Evolutionary conservation across 2,888 invertebrate species (phyloP), one percentile per base, ranked within the genome.

Genomic region (Caradrina kadenii): DNA sequence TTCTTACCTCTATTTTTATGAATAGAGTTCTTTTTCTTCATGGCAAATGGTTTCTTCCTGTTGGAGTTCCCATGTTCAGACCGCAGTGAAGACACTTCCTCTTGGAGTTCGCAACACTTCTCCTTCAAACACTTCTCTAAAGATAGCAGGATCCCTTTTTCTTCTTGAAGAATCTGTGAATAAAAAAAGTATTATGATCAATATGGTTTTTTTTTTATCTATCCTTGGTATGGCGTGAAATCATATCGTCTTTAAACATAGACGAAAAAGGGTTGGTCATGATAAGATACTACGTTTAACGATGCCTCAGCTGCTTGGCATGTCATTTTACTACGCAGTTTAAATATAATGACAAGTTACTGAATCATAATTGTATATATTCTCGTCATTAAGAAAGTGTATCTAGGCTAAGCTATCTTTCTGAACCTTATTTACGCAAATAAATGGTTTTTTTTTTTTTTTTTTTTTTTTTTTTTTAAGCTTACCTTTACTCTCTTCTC

Each of bases 111-210:
- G 64, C 97, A 97, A 86, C 98, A 98, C 81, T 97, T 96, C 80
- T 97, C 97, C 85, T 98, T 97, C 48, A 98, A 92, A 69, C 97
- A 97, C 81, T 97, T 97, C 85, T 98, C 98, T 89, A 98, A 93
- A 0, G 97, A 97, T 42, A 97, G 94, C 54, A 98, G 93, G 62
- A 97, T 97, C 1, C 97, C 96, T 88, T 98, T 98, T 88, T 98
- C 98, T 92, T 98, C 98, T 93, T 97, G 97, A 69, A 98, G 93
- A 83, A 97, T 97, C 97, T 97, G 88, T 31, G 90, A 89, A 55
- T 62, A 26, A 48, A 61, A 42, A 22, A 5, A 59, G 0, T 15
- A 6, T n/a, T 26, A 15, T 2, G 0, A 2, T 11, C 21, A 3
- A 17, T 45, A 39, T 39, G 39, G 0, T 8, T 17, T 35, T 45